phyloP scores from a whole-genome alignment of 1,140 invertebrate genomes.

The Temnothorax curvispinosus region DNA sequence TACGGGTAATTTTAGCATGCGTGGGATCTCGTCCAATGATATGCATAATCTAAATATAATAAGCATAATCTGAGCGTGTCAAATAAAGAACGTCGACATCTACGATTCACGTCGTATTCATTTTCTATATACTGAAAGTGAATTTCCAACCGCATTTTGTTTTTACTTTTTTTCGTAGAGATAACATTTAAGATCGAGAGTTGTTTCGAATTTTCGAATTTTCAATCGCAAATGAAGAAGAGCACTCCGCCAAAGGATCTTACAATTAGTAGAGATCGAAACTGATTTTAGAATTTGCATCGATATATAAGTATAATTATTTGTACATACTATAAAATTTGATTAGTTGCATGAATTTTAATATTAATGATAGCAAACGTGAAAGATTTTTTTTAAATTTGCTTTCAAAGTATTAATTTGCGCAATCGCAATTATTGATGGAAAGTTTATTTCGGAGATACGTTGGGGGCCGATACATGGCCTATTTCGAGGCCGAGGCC shows the following conservation, averaged over 20 bases:
- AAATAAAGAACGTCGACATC: constrained; percentile 7
- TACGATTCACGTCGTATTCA: not conserved
- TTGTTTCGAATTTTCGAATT: not conserved
- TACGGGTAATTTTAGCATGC: constrained; percentile 17
- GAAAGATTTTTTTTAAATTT: not conserved
- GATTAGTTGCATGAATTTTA: no score
- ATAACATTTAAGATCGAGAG: not conserved
- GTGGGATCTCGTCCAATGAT: not conserved
- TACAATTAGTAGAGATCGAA: no score
- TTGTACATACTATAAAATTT: no score
- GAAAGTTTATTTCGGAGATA: not conserved
- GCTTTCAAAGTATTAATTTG: not conserved
- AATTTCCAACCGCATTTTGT: not conserved
- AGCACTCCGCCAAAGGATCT: not conserved
- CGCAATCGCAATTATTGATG: not conserved
- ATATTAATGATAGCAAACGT: not conserved
- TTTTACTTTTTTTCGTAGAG: not conserved
- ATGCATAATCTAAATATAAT: constrained; percentile 11
- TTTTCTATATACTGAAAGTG: not conserved
- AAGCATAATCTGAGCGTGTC: constrained; percentile 7
- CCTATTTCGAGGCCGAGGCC: constrained; percentile 15
- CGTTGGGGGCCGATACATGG: not conserved
- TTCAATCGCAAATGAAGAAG: not conserved
- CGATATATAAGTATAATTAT: no score
- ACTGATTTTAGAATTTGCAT: no score